Evolutionary conservation across 1,140 invertebrate species (phyloP).

Genomic region (Rhyzopertha dominica): DNA sequence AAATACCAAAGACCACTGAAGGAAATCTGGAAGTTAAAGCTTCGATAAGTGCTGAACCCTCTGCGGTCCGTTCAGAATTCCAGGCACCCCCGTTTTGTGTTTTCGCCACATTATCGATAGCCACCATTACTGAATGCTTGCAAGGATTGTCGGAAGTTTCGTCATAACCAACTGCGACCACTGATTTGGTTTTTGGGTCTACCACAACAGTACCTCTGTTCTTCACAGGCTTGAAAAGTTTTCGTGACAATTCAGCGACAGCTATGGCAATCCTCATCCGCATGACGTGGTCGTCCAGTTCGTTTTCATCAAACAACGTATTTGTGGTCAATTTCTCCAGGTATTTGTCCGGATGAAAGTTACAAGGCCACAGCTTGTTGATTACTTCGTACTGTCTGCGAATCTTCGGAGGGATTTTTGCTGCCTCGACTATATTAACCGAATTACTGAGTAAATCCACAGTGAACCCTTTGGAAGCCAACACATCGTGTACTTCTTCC

Average conservation of each 20-base stretch:
- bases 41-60: no score
- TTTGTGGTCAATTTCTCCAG: slow-evolving; percentile 60
- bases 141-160: slow-evolving; percentile 61
- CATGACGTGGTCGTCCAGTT: slow-evolving; percentile 55
- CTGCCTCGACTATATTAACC: slow-evolving; percentile 56
- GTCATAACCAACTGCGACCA: slow-evolving; percentile 64
- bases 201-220: slow-evolving; percentile 54
- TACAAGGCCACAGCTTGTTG: slow-evolving; percentile 71
- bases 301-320: slow-evolving; percentile 56
- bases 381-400: slow-evolving; percentile 62
- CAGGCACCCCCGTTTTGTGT: slow-evolving; percentile 78
- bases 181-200: slow-evolving; percentile 56
- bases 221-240: slow-evolving; percentile 30
- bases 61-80: no score
- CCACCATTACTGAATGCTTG: slow-evolving; percentile 80
- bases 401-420: slow-evolving; percentile 56
- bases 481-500: slow-evolving; percentile 46
- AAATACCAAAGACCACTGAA: background rate
- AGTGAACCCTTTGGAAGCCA: slow-evolving; percentile 50
- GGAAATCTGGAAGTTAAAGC: slow-evolving; percentile 2
- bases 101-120: slow-evolving; percentile 77
- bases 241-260: slow-evolving; percentile 39
- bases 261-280: slow-evolving; percentile 60
- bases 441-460: slow-evolving; percentile 50
- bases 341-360: slow-evolving; percentile 75